Evolutionary conservation across 1,140 invertebrate genomes (phyloP).

Genomic region (Coenobita brevimanus): DNA sequence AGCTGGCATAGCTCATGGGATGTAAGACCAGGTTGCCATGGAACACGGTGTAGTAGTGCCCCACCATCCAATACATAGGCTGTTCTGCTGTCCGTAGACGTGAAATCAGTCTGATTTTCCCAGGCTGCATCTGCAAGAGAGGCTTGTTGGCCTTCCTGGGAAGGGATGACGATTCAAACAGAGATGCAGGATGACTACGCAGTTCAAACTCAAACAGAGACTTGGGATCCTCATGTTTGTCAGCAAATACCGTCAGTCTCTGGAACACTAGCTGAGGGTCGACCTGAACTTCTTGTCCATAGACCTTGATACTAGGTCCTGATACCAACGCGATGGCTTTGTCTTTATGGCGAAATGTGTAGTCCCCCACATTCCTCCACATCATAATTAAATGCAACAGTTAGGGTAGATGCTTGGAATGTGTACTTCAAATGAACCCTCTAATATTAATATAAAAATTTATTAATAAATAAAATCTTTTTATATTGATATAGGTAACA

Average conservation of each 20-base stretch:
- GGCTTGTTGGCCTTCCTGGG: background rate
- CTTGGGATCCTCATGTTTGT: conserved; percentile 11
- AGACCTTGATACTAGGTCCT: background rate
- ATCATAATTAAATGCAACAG: too few species aligned
- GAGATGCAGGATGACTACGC: background rate
- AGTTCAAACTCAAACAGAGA: conserved; percentile 28
- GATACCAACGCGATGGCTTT: background rate
- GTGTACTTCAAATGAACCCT: too few species aligned
- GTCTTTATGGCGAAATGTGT: conserved; percentile 6
- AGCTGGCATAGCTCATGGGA: background rate
- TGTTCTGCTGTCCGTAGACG: background rate
- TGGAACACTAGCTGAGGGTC: conserved; percentile 19
- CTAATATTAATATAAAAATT: too few species aligned
- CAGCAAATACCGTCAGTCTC: conserved; percentile 29
- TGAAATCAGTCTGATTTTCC: background rate
- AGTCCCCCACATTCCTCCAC: background rate
- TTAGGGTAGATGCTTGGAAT: too few species aligned
- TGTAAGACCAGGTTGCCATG: background rate
- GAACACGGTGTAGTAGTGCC: background rate
- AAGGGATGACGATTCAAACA: conserved; percentile 11
- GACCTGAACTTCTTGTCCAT: background rate
- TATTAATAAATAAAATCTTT: too few species aligned
- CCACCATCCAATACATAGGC: conserved; percentile 17
- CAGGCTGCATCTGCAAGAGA: background rate
- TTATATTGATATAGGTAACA: too few species aligned